Percentiles rank a stretch among this genome's conserved stretches.
Conservation (phyloP, 2,797 vertebrate genomes). For the Gymnothorax reevesii region DNA sequence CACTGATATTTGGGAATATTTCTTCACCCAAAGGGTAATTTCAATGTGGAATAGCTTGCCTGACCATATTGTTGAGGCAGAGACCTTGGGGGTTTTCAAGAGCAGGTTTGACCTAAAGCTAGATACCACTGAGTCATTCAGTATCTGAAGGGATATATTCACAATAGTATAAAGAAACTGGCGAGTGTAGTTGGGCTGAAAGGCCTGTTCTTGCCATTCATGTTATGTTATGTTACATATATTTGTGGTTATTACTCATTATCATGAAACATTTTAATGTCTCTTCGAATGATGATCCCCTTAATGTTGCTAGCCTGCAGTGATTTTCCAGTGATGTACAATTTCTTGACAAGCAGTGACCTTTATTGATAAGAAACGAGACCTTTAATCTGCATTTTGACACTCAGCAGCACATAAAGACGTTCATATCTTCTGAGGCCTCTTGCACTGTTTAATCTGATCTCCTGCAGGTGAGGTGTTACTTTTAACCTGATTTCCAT, state of each 20-base stretch:
- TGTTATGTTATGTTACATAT: not conserved
- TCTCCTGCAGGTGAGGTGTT: not conserved
- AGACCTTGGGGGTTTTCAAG: too few relatives aligned
- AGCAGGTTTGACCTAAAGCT: too few relatives aligned
- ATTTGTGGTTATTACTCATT: not conserved
- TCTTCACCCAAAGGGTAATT: too few relatives aligned
- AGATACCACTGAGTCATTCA: too few relatives aligned
- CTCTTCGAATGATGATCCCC: not conserved
- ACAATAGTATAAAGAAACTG: too few relatives aligned
- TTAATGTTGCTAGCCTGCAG: not conserved
- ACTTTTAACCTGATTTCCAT: not conserved
- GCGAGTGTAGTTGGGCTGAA: too few relatives aligned
- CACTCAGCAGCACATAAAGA: conserved; percentile 6
- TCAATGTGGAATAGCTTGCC: too few relatives aligned
- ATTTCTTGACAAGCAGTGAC: not conserved
- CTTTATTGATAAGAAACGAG: conserved; percentile 1
- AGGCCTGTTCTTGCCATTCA: too few relatives aligned
- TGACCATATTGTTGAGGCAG: too few relatives aligned
- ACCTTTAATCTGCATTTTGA: conserved; percentile 3
- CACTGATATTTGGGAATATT: too few relatives aligned
- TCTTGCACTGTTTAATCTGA: not conserved
- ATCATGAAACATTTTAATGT: conserved; percentile 1
- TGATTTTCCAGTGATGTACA: conserved; percentile 21
- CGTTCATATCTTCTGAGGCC: not conserved
- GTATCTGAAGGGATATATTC: too few relatives aligned